Evolutionary conservation across 2,888 invertebrate species (phyloP), one percentile per base, ranked within the genome.

Genomic region (Clistopyga incitator): DNA sequence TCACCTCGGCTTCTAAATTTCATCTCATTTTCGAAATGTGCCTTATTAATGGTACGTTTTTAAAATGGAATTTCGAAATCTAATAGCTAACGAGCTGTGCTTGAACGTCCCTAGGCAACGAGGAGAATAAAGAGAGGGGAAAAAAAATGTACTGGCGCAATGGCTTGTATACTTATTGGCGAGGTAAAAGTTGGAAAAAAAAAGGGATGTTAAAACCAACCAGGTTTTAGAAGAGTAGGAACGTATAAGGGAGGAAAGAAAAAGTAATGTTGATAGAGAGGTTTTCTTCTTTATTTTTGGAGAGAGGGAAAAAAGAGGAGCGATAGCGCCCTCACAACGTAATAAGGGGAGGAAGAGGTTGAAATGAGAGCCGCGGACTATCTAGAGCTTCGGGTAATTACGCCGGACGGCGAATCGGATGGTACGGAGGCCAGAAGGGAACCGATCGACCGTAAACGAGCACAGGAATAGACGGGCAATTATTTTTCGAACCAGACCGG

Each of bases 381-480:
- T 80, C 64, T 72, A 64, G 83, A 47, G 76, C 72, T 80, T 71
- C 50, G 50, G 80, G 80, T 80, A 83, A 83, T 83, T 83, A 80
- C 83, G 59, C 67, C 67, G 83, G 72, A 83, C 72, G 72, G 76
- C 76, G 80, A 77, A 83, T 77, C 83, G 72, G 70, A 80, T 59
- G 67, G 80, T 77, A 59, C 61, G 42, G 38, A 59, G 71, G 74
- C 50, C 76, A 83, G 76, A 83, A 79, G 79, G 72, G 67, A 79
- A 80, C 80, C 80, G 83, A 83, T 83, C 83, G 83, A 83, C 79
- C 83, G 83, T 83, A 83, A 83, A 80, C 65, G 83, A 80, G 76
- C 71, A 38, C 72, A 38, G 70, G 76, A 82, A 80, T 77, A 59
- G 83, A 79, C 76, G 80, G 80, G 76, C 83, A 83, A 83, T 83